Conservation (phyloP, 1,140 invertebrate species). For the Aplysia californica region DNA sequence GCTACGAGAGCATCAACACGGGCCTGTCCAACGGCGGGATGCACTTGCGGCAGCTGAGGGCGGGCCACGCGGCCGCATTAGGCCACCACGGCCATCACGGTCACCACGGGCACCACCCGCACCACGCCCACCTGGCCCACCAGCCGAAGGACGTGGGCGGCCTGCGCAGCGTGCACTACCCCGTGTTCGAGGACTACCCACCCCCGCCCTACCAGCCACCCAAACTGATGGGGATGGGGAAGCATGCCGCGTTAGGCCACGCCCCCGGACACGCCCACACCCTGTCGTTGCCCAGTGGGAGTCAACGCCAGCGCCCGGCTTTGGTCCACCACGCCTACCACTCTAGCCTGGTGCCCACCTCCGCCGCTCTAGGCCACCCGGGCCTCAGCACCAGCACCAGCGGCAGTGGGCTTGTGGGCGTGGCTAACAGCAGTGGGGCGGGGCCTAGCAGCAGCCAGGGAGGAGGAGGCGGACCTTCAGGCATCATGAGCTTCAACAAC, state of each 20-base stretch:
- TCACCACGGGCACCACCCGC: slow-evolving; percentile 8
- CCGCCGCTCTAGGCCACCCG: slow-evolving; percentile 1
- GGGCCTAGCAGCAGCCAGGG: not conserved
- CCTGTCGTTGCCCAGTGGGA: slow-evolving; percentile 15
- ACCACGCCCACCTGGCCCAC: slow-evolving; percentile 12
- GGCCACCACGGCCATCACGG: slow-evolving; percentile 21
- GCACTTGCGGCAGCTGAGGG: slow-evolving; percentile 20
- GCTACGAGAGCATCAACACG: slow-evolving; percentile 62
- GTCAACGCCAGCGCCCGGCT: slow-evolving; percentile 13
- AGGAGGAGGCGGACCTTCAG: not conserved
- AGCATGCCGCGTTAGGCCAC: not conserved
- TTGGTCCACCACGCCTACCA: slow-evolving; percentile 24
- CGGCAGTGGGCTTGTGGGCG: too few relatives aligned
- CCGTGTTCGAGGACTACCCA: slow-evolving; percentile 58
- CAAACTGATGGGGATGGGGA: slow-evolving; percentile 14
- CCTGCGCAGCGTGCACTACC: not conserved
- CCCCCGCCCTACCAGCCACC: slow-evolving; percentile 61
- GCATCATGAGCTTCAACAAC: slow-evolving; percentile 3
- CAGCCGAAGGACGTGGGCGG: not conserved
- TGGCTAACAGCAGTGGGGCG: not conserved
- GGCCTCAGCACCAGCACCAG: not conserved
- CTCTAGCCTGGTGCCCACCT: slow-evolving; percentile 22
- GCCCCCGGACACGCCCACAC: slow-evolving; percentile 27
- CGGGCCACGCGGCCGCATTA: slow-evolving; percentile 30
- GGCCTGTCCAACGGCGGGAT: slow-evolving; percentile 38